Evolutionary conservation across 2,888 invertebrate species (phyloP).

Genomic region (Drosophila ustulata): DNA sequence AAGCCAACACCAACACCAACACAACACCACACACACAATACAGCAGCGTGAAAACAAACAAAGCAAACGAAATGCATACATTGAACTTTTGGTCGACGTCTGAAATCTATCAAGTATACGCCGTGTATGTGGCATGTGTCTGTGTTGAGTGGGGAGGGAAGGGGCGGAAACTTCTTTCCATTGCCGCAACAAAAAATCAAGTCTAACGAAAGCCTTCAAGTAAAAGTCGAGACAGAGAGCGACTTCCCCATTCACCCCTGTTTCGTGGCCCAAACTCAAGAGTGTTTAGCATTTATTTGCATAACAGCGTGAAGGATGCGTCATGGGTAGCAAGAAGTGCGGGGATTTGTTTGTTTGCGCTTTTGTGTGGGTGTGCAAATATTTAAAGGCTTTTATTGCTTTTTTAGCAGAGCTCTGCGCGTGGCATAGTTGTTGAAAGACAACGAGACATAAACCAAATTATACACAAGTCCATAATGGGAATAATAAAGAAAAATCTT

Average conservation of each 20-base stretch:
- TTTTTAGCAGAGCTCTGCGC: slow-evolving; percentile 31
- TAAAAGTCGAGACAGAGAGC: slow-evolving; percentile 27
- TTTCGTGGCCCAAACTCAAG: slow-evolving; percentile 28
- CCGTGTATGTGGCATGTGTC: slow-evolving; percentile 35
- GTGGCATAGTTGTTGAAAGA: slow-evolving; percentile 5
- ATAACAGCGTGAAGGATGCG: slow-evolving; percentile 54
- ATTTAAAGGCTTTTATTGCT: slow-evolving; percentile 74
- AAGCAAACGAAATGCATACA: slow-evolving; percentile 51
- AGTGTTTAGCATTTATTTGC: slow-evolving; percentile 75
- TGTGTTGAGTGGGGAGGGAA: too few relatives aligned
- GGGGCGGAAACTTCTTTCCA: slow-evolving; percentile 12
- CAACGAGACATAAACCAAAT: slow-evolving; percentile 22
- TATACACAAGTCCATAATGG: not conserved
- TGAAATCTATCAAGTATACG: slow-evolving; percentile 74
- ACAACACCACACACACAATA: not conserved
- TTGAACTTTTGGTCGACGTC: slow-evolving; percentile 49
- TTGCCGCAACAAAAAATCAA: slow-evolving; percentile 41
- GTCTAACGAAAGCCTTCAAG: slow-evolving; percentile 40
- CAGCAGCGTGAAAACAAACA: slow-evolving; percentile 50
- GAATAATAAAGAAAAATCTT: not conserved
- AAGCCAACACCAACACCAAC: slow-evolving; percentile 27
- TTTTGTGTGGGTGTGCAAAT: slow-evolving; percentile 71
- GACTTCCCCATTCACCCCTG: not conserved
- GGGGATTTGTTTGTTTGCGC: slow-evolving; percentile 65
- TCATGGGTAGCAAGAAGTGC: slow-evolving; percentile 32